Percentiles rank a stretch among this genome's conserved stretches.
phyloP scores from a whole-genome alignment of 2,113 vertebrate species.

The Zapus hudsonius region DNA sequence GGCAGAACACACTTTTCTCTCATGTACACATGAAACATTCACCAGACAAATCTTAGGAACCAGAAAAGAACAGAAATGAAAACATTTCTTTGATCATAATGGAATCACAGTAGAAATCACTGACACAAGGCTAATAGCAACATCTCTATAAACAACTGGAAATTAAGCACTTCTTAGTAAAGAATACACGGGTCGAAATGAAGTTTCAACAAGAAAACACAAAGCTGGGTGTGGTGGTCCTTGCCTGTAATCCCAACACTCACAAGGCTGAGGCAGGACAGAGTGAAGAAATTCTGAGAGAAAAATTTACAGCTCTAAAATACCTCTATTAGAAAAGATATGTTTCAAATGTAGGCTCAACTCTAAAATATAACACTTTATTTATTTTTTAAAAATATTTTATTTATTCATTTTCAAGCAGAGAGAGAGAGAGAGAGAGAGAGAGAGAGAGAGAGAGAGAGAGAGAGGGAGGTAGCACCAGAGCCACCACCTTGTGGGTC shows the following conservation, averaged over 20 bases:
- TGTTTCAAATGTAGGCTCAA: not conserved
- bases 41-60: not conserved
- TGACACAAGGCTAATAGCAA: not conserved
- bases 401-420: too few species aligned
- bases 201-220: conserved; percentile 18
- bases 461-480: too few species aligned
- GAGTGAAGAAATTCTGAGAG: not conserved
- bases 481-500: too few species aligned
- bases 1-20: not conserved
- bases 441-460: too few species aligned
- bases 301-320: not conserved
- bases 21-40: not conserved
- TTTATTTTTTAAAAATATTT: too few species aligned
- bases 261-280: not conserved
- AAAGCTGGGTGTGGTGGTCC: not conserved
- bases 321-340: not conserved
- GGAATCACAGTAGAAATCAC: not conserved
- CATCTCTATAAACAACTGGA: conserved; percentile 1
- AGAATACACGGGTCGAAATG: not conserved
- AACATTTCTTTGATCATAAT: not conserved
- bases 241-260: not conserved
- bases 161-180: not conserved
- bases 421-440: too few species aligned
- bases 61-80: not conserved
- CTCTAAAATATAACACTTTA: too few species aligned